phyloP scores from a whole-genome alignment of 2,113 vertebrate genomes.

The Turnix velox region DNA sequence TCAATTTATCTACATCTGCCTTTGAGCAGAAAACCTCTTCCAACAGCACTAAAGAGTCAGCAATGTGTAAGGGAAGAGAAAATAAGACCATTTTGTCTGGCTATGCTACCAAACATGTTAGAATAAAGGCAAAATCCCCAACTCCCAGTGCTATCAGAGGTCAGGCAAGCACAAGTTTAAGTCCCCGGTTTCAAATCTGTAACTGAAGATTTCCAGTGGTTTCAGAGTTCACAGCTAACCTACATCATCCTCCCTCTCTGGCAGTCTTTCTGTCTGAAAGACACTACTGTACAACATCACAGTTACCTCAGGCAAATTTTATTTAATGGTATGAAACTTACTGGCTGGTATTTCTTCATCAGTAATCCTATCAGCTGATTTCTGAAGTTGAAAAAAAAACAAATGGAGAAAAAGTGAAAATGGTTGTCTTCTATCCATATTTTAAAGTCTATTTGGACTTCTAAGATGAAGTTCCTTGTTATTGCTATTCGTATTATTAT shows the following conservation, averaged over 20 bases:
- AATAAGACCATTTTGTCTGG: neutral
- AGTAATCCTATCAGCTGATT: neutral
- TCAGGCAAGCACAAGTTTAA: neutral
- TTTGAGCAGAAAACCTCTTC: neutral
- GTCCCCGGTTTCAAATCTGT: neutral
- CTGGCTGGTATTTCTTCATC: neutral
- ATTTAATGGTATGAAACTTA: neutral
- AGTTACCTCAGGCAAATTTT: neutral
- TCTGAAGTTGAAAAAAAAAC: neutral
- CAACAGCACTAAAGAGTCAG: neutral
- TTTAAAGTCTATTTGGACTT: neutral
- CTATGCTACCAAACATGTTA: accelerated
- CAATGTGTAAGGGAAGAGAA: neutral
- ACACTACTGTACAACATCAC: neutral
- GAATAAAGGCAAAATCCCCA: neutral
- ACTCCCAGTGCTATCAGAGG: neutral
- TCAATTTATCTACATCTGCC: neutral
- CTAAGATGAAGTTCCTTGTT: neutral
- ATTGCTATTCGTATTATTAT: neutral
- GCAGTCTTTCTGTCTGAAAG: neutral
- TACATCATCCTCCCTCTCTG: neutral
- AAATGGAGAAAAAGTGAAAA: neutral
- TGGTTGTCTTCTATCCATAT: neutral
- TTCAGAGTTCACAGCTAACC: neutral
- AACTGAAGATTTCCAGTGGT: neutral